Evolutionary conservation across 2,888 invertebrate species (phyloP), one percentile per base, ranked within the genome.

Genomic region (Agriopis aurantiaria): DNA sequence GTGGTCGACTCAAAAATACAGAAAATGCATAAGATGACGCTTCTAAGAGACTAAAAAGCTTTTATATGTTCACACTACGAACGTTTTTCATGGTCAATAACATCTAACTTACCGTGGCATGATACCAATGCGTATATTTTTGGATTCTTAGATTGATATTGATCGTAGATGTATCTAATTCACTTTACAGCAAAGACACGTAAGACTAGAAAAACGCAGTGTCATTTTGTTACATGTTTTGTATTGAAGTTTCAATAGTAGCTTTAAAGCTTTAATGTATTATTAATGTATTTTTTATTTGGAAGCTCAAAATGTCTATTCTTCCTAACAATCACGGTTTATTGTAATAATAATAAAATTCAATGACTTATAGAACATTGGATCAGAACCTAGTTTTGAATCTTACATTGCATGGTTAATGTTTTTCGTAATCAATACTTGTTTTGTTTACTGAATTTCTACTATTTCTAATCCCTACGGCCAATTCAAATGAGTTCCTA

Each of bases 101-200:
- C 88, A 89, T 88, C 88, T 86, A 89, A 94, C 93, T 94, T 94
- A 94, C 93, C 93, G 91, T 90, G 85, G 77, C 82, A 82, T 83
- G 86, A 85, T 87, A 89, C 83, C 82, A 90, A 91, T 88, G 88
- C 83, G 88, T 87, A 90, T 87, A 65, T 56, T 66, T 48, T 69
- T 60, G 49, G 55, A 65, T 60, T 71, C 40, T 73, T 62, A 73
- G 57, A 61, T 77, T 78, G 82, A 72, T 87, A 85, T 82, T 84
- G 82, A 83, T 80, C 80, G 76, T 77, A 79, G 80, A 73, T 84
- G 83, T 88, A 87, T 82, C 82, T 83, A 71, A 76, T 84, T 75
- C 90, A 91, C 91, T 89, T 88, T 78, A 81, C 85, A 86, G 82
- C 80, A 82, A 77, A 78, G 81, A 84, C 88, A 88, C 87, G 66